Base-by-base conservation (phyloP, 2,888 invertebrate species). In the Prostheceraeus crozeri region DNA sequence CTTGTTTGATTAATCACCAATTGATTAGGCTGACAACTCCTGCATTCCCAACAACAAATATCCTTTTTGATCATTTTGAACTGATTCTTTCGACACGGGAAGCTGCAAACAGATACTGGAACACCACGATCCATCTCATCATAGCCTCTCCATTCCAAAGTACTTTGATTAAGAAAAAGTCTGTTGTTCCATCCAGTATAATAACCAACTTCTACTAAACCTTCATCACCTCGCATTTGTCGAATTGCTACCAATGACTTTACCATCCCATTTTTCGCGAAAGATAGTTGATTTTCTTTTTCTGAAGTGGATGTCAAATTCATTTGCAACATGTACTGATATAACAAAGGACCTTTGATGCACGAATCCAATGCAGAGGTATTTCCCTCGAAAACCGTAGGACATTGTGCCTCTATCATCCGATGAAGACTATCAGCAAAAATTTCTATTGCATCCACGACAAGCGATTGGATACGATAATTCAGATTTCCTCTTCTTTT, bases 321-420 rank as follows among this genome's bases (percentile, higher is more conserved):
- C n/a, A n/a, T n/a, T n/a, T n/a, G n/a, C 11, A 48, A 8, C 3
- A 48, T 11, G 10, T 4, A 4, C 4, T 48, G 10, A 21, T 19
- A 48, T 11, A 48, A 8, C 23, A 14, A 19, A 10, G 48, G 48
- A 11, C 48, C 48, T 21, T 6, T 48, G n/a, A 48, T 10, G 23
- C 48, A 48, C 6, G 48, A 16, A 10, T 4, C 23, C 4, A 48
- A 14, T 6, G 28, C 4, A 6, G 48, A 48, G 4, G 14, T 48
- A 21, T 48, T 21, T 48, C 8, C 16, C n/a, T n/a, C n/a, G 57
- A 65, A 63, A 19, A 62, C 64, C 0, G 40, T 36, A 1, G 66
- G 66, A 48, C 71, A 71, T 6, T 66, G 45, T 4, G 62, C 62
- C 3, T 58, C 28, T 0, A 69, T 66, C 23, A 48, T n/a, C 3